Evolutionary conservation across 2,888 invertebrate genomes (phyloP), one percentile per base, ranked within the genome.

Genomic region (Aphidius colemani): DNA sequence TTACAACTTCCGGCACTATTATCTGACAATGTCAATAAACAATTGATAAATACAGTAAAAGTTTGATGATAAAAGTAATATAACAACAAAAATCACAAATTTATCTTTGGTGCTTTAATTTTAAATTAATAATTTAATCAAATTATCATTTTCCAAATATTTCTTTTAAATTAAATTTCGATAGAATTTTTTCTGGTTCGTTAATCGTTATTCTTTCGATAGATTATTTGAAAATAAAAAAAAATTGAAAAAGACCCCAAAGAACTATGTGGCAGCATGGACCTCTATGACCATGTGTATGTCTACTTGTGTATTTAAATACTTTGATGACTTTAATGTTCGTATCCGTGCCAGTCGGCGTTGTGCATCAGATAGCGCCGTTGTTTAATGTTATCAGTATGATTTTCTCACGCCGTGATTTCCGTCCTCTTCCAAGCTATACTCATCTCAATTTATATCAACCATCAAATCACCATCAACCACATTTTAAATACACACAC

Each of bases 281-380:
- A 63, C 62, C 56, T 53, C 65, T 61, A 39, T 65, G 46, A 43
- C 44, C 45, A 44, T 53, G 45, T 51, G 50, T 30, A 60, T 45
- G 39, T 50, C 5, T n/a, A 49, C 40, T 43, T 40, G n/a, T 43
- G 18, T 46, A 50, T 40, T 57, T 59, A 58, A 58, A 56, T 59
- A 68, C 71, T 74, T 71, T 79, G 81, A 80, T 79, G 75, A 75
- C 73, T 79, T 77, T 81, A 81, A 81, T 79, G 78, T 78, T 75
- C 76, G 80, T 81, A 81, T 81, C 81, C 81, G 81, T 78, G 72
- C 79, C 78, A 79, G 78, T 78, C 80, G 74, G 73, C 72, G 75
- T 73, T 71, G 74, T 69, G 70, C 68, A 69, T 65, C 65, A 59
- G 70, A 69, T 69, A 70, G 69, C 69, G 58, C 57, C 64, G 64